Evolutionary conservation across 2,888 invertebrate genomes (phyloP), one percentile per base, ranked within the genome.

Genomic region (Cecidostiba fungosa): DNA sequence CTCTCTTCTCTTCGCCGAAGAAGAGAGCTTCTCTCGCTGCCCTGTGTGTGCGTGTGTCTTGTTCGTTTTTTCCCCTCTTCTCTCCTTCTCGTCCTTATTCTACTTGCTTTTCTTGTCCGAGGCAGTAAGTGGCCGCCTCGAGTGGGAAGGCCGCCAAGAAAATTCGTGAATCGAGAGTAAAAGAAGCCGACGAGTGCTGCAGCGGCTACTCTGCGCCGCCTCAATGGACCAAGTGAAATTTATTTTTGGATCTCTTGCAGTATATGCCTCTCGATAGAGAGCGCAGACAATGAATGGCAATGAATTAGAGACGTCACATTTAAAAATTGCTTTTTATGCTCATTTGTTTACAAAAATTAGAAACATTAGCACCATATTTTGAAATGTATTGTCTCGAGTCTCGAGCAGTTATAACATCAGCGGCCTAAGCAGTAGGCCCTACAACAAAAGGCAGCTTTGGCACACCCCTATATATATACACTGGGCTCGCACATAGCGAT

Each of bases 1-100:
- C 77, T 78, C 19, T 85, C 85, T 89, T 89, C 89, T 91, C 89
- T 90, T 87, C 88, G 39, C 32, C 70, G 70, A 70, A 70, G 36
- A 43, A 43, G 43, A 43, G 2, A 70, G 59, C 59, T 19, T 26
- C 36, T 26, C 36, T 72, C 47, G 32, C 29, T 47, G 32, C 26
- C 23, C 32, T 59, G 29, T 74, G 43, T 47, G 74, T 19, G 23
- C n/a, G n/a, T 69, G 29, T 70, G 19, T 72, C 23, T 82, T 19
- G 39, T 23, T 79, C 26, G 26, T 14, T 77, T 36, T 36, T 59
- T n/a, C 47, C 47, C 39, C 43, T 29, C 10, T 47, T 16, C 10
- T 32, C n/a, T 82, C 77, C 26, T 47, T 29, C 69, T 69, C 62
- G 50, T 36, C 69, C 73, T 78, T 36, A 47, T 73, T 72, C n/a